These are phyloP conservation scores for Holotrichia oblita DNA, from an alignment of 1,140 invertebrate genomes.

Conservation along the genomic window DNA sequence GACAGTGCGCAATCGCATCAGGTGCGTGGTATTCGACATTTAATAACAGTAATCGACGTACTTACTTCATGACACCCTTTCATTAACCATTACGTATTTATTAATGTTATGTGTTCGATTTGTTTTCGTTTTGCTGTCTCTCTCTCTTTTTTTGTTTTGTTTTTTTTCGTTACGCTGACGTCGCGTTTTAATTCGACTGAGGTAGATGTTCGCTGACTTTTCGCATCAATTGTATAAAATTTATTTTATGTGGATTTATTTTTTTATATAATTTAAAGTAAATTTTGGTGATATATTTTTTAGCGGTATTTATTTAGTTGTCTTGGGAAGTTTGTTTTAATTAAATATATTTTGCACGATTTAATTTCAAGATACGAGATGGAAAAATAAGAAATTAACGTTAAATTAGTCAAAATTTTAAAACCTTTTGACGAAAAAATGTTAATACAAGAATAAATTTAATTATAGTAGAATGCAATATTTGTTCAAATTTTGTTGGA, in stretches of 20 bases:
- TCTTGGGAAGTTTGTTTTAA: too few relatives aligned
- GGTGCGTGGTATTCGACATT: conserved; percentile 53
- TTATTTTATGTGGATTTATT: not conserved
- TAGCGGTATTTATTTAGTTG: too few relatives aligned
- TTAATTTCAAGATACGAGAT: too few relatives aligned
- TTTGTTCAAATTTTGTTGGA: too few relatives aligned
- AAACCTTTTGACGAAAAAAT: too few relatives aligned
- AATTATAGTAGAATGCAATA: too few relatives aligned
- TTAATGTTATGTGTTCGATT: conserved; percentile 47
- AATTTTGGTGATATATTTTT: not conserved
- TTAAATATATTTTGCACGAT: too few relatives aligned
- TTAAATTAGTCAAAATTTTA: too few relatives aligned
- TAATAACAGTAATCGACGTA: conserved; percentile 55
- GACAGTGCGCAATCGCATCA: conserved; percentile 56
- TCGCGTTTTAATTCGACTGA: conserved; percentile 4
- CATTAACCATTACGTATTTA: conserved; percentile 56
- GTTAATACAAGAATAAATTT: too few relatives aligned
- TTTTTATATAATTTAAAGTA: not conserved
- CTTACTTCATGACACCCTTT: conserved; percentile 49
- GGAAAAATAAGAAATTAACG: too few relatives aligned
- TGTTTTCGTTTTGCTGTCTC: not conserved
- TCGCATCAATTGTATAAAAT: not conserved
- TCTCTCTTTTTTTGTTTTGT: conserved; percentile 12
- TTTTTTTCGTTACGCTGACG: not conserved
- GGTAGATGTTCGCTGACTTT: not conserved